These are phyloP conservation scores for Scolanthus callimorphus DNA, from an alignment of 92 coral and sea anemone genomes.

Conservation along the genomic window DNA sequence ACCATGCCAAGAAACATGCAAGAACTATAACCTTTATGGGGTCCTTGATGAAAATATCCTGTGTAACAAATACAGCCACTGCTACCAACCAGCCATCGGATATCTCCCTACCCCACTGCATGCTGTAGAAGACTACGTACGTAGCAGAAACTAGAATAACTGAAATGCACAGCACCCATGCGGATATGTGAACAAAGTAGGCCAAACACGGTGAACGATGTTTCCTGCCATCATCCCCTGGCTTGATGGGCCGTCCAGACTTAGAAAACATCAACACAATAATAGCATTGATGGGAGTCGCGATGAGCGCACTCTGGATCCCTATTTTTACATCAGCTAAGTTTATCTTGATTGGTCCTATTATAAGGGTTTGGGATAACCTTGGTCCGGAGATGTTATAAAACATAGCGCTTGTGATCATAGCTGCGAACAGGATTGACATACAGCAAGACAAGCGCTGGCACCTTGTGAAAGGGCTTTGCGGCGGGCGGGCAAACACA, in stretches of 20 bases:
- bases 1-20: constrained; percentile 45
- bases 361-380: constrained; percentile 40
- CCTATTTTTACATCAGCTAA: constrained; percentile 66
- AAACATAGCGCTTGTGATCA: constrained; percentile 81
- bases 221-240: constrained; percentile 4
- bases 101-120: constrained; percentile 59
- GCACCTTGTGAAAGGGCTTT: constrained; percentile 67
- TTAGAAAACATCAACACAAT: constrained; percentile 58
- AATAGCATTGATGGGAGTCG: constrained; percentile 62
- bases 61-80: constrained; percentile 54
- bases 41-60: constrained; percentile 60
- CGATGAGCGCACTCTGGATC: constrained; percentile 72
- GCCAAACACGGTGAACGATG: constrained; percentile 14
- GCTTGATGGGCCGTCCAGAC: constrained; percentile 28
- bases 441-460: constrained; percentile 78
- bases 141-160: constrained; percentile 59
- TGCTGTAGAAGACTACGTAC: constrained; percentile 67
- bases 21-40: constrained; percentile 67
- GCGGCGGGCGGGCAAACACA: constrained; percentile 64
- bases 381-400: constrained; percentile 42
- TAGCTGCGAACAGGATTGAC: constrained; percentile 65
- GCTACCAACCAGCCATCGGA: constrained; percentile 72
- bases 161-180: constrained; percentile 61
- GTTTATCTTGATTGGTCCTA: constrained; percentile 68
- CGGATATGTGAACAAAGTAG: constrained; percentile 28